Evolutionary conservation across 2,797 vertebrate genomes (phyloP), one percentile per base, ranked within the genome.

Genomic region (Molossus molossus): DNA sequence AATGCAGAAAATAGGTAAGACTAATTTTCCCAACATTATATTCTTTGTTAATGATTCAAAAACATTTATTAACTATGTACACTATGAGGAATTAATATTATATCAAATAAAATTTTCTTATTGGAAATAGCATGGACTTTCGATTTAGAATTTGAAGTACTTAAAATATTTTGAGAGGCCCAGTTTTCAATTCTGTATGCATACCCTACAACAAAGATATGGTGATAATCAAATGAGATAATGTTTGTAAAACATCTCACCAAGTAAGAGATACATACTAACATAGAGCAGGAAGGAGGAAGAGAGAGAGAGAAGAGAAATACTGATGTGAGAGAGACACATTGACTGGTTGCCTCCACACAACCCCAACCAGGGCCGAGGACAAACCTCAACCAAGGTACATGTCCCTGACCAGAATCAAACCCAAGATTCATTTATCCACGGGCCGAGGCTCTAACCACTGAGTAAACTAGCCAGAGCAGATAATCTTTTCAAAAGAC

Each of bases 21-120:
- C 5, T 75, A 55, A 92, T 94, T 95, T 94, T 45, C 12, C 62
- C n/a, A 72, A 48, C 6, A 62, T 77, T 73, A 45, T 65, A 25
- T 53, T 3, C 10, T 92, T 84, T 92, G 29, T 67, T 72, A 89
- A 87, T 67, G 13, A 87, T 79, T 90, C 94, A 27, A 93, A 87
- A 33, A 92, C 6, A 87, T 75, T 81, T 90, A 2, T 23, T 13
- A 90, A 7, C 60, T 45, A 20, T 45, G 6, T 81, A 23, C 29
- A 84, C 65, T 87, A 82, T 48, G 27, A 90, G 4, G 50, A 58
- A 73, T 33, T 80, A 77, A 90, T 60, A 33, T 75, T 85, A 37
- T 12, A 70, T 3, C 45, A 94, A 73, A 53, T 58, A 55, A 76
- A 80, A 72, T 58, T 12, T 75, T 95, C 37, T 69, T 9, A 55